A percentile compares a stretch with the other conserved stretches of the same genome.
Conservation (phyloP, 2,888 invertebrate genomes). For the Omphaloscelis lunosa region DNA sequence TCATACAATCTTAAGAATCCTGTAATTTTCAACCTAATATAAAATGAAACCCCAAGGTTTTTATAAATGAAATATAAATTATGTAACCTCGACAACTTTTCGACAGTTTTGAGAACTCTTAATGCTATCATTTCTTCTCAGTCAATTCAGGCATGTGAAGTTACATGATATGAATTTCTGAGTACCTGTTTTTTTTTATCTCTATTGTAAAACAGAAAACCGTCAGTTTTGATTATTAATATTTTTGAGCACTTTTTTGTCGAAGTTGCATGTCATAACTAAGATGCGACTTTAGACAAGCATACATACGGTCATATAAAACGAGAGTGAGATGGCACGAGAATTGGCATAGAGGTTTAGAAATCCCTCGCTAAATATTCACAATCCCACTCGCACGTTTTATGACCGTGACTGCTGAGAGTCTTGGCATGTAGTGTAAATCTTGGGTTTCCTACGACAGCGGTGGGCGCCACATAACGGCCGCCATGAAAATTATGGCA, state of each 20-base stretch:
- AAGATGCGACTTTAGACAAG: neutral
- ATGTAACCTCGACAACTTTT: conserved; percentile 11
- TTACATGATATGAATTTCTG: conserved; percentile 18
- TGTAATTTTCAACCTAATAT: conserved; percentile 10
- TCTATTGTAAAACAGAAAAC: conserved; percentile 28
- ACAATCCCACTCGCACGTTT: neutral
- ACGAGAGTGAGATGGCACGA: neutral
- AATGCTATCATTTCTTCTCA: neutral
- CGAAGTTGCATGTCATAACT: neutral
- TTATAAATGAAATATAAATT: conserved; percentile 1
- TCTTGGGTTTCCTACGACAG: neutral
- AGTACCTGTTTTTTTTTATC: conserved; percentile 10
- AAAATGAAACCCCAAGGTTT: neutral
- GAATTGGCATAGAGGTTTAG: neutral
- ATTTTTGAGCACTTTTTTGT: neutral
- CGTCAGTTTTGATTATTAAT: conserved; percentile 34
- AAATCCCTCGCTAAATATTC: neutral
- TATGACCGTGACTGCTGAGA: neutral
- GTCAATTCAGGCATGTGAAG: neutral
- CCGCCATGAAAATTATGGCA: neutral
- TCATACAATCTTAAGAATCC: conserved; percentile 26
- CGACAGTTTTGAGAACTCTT: neutral
- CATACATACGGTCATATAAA: neutral
- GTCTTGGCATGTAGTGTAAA: neutral
- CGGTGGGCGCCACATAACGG: no score